Percentiles rank a stretch among this genome's conserved stretches.
Conservation (phyloP, 1,140 invertebrate species). For the Achatina immaculata region DNA sequence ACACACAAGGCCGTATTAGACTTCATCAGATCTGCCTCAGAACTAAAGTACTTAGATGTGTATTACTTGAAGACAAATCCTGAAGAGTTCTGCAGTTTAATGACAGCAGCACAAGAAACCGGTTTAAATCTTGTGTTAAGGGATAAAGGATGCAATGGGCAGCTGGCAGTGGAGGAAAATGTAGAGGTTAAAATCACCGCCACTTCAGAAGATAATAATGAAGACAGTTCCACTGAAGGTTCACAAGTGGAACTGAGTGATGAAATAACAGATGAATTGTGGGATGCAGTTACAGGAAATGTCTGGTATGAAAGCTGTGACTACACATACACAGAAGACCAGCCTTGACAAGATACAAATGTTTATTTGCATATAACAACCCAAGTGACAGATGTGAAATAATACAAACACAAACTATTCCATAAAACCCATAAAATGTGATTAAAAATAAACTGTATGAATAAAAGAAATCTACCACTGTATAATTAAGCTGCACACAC, state of each 20-base stretch:
- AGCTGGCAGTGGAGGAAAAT: not conserved
- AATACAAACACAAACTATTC: too few relatives aligned
- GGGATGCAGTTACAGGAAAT: not conserved
- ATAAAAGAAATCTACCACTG: too few relatives aligned
- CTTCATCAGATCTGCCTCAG: constrained; percentile 39
- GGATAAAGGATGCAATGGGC: not conserved
- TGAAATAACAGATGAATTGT: not conserved
- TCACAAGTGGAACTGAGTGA: too few relatives aligned
- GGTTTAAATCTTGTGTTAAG: constrained; percentile 1
- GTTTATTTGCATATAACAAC: too few relatives aligned
- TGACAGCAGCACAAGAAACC: not conserved
- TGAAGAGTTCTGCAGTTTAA: constrained; percentile 29
- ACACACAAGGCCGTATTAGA: constrained; percentile 48
- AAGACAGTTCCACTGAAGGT: too few relatives aligned
- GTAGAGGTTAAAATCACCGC: not conserved
- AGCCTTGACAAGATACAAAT: too few relatives aligned
- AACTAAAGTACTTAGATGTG: constrained; percentile 49
- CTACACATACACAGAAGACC: too few relatives aligned
- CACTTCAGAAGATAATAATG: not conserved
- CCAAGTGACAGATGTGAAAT: too few relatives aligned
- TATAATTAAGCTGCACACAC: too few relatives aligned
- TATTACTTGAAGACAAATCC: constrained; percentile 46
- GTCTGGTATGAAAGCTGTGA: too few relatives aligned
- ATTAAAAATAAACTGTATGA: too few relatives aligned
- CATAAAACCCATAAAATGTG: too few relatives aligned